These are phyloP conservation scores for Hippocampus abdominalis DNA, from an alignment of 2,113 vertebrate genomes.

Conservation along the genomic window DNA sequence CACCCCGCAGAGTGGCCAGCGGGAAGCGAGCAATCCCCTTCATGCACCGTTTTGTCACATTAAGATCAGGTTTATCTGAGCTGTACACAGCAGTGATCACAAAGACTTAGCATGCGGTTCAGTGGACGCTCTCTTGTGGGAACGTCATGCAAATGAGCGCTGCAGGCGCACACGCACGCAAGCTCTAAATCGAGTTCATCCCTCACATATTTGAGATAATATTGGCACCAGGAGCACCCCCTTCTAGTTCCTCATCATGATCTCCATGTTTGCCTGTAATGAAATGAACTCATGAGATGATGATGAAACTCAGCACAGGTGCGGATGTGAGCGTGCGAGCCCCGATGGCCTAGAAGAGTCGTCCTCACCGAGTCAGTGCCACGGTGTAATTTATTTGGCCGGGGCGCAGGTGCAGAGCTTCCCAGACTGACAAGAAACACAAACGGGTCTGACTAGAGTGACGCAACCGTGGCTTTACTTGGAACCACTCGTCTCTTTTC, in stretches of 20 bases:
- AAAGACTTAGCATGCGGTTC: slow-evolving; percentile 53
- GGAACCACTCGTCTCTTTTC: slow-evolving; percentile 32
- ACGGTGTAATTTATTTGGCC: slow-evolving; percentile 33
- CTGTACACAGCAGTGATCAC: slow-evolving; percentile 50
- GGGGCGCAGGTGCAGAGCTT: slow-evolving; percentile 39
- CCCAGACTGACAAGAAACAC: slow-evolving; percentile 25
- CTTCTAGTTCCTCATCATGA: not conserved
- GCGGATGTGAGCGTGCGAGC: not conserved
- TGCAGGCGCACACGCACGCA: slow-evolving; percentile 30
- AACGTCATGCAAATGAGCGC: slow-evolving; percentile 39
- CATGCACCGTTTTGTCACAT: slow-evolving; percentile 58
- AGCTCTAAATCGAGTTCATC: slow-evolving; percentile 3
- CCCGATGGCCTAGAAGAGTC: not conserved
- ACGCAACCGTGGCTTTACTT: slow-evolving; percentile 47
- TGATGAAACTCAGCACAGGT: slow-evolving; percentile 4
- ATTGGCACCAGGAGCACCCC: not conserved
- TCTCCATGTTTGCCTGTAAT: not conserved
- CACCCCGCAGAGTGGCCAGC: slow-evolving; percentile 43
- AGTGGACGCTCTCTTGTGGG: slow-evolving; percentile 42
- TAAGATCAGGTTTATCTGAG: slow-evolving; percentile 53
- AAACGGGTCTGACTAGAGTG: slow-evolving; percentile 50
- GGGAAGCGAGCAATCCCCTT: slow-evolving; percentile 38
- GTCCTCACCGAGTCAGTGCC: slow-evolving; percentile 20
- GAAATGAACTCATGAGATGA: not conserved
- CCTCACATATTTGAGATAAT: not conserved